phyloP scores from a whole-genome alignment of 2,888 invertebrate genomes.

The Drosophila macrospina region DNA sequence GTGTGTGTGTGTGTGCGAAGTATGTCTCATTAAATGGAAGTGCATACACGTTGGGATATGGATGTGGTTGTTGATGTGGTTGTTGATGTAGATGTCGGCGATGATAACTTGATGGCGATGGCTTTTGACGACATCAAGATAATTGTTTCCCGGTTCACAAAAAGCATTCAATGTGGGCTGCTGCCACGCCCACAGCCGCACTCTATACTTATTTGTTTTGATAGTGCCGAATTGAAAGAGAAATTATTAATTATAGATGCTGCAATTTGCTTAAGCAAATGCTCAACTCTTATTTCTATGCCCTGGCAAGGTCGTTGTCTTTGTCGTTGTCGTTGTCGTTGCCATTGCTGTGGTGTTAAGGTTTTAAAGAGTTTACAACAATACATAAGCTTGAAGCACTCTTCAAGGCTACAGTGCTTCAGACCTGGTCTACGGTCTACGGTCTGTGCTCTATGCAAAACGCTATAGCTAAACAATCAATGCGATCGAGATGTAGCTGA shows the following conservation, averaged over 20 bases:
- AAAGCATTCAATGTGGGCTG: conserved; percentile 48
- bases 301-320: conserved; percentile 64
- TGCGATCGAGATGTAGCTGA: conserved; percentile 49
- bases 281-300: conserved; percentile 24
- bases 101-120: conserved; percentile 64
- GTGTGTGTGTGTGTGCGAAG: conserved; percentile 18
- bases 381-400: conserved; percentile 37
- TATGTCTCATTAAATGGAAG: conserved; percentile 74
- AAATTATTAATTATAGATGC: conserved; percentile 63
- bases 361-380: conserved; percentile 59
- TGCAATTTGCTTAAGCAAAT: conserved; percentile 47
- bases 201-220: conserved; percentile 16
- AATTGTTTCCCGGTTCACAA: conserved; percentile 75
- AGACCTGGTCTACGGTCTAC: conserved; percentile 15
- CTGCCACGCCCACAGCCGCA: conserved; percentile 16
- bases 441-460: conserved; percentile 50
- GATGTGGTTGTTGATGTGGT: conserved; percentile 15
- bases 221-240: conserved; percentile 49
- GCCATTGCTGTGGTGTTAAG: conserved; percentile 8
- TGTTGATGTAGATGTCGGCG: conserved; percentile 31
- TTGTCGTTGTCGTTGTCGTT: conserved; percentile 23
- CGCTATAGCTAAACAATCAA: conserved; percentile 40
- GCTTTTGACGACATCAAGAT: conserved; percentile 76
- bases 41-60: conserved; percentile 56
- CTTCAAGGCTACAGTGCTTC: conserved; percentile 47